phyloP scores from a whole-genome alignment of 2,113 vertebrate genomes.

The Myodes glareolus region DNA sequence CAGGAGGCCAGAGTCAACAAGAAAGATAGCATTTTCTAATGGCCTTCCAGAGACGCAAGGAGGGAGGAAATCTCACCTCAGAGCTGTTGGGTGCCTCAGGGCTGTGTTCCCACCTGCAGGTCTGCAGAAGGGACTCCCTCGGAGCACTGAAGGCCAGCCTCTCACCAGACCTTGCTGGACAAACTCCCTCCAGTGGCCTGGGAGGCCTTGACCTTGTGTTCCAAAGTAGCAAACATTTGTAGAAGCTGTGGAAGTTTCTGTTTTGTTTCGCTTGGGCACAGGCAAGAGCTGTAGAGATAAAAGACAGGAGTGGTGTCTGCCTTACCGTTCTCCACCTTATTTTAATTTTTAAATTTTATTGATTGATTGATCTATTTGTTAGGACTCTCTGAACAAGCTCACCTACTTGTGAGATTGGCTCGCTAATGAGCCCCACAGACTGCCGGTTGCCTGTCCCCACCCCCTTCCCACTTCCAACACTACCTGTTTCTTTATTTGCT shows the following conservation, averaged over 20 bases:
- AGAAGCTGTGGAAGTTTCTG: not conserved
- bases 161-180: not conserved
- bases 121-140: not conserved
- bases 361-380: not conserved
- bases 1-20: not conserved
- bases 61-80: not conserved
- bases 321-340: not conserved
- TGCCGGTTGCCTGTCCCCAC: not conserved
- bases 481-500: not conserved
- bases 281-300: not conserved
- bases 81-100: not conserved
- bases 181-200: too few species aligned
- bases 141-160: not conserved
- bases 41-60: too few species aligned
- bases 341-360: not conserved
- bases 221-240: not conserved
- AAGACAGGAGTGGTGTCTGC: not conserved
- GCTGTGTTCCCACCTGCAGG: not conserved
- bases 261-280: not conserved
- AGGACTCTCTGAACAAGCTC: not conserved
- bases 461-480: not conserved
- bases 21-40: not conserved
- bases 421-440: not conserved
- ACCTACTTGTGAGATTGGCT: too few species aligned
- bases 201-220: not conserved